These are phyloP conservation scores for Trissolcus brochymenae DNA, from an alignment of 2,888 invertebrate genomes.

Conservation along the genomic window DNA sequence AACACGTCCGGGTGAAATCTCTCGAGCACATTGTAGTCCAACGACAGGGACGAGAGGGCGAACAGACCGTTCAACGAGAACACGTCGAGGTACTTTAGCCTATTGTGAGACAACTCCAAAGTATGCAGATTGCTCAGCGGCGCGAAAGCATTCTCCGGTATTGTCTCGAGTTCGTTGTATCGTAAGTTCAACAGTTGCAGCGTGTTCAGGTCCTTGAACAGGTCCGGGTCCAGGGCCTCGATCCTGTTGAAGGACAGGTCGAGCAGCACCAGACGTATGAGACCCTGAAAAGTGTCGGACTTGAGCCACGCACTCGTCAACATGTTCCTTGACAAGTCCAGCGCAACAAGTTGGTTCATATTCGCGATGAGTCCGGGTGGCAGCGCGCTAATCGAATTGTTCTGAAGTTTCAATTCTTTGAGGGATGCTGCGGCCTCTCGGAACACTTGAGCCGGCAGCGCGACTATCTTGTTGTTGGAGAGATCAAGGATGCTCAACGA, in stretches of 20 bases:
- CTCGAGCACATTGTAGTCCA: slow-evolving; percentile 90
- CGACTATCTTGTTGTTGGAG: slow-evolving; percentile 92
- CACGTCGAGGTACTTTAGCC: slow-evolving; percentile 89
- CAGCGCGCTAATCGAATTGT: slow-evolving; percentile 91
- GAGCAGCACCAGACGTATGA: slow-evolving; percentile 90
- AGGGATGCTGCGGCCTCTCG: slow-evolving; percentile 86
- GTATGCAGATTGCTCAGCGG: slow-evolving; percentile 95
- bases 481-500: slow-evolving; percentile 91
- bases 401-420: slow-evolving; percentile 92
- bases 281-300: slow-evolving; percentile 89
- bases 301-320: slow-evolving; percentile 92
- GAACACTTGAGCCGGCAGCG: slow-evolving; percentile 90
- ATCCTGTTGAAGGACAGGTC: slow-evolving; percentile 92
- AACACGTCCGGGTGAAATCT: slow-evolving; percentile 92
- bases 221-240: slow-evolving; percentile 86
- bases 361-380: slow-evolving; percentile 91
- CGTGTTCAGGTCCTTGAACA: slow-evolving; percentile 92
- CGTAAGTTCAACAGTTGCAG: slow-evolving; percentile 92
- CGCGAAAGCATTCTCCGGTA: slow-evolving; percentile 91
- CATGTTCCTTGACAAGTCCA: slow-evolving; percentile 91
- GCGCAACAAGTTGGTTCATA: slow-evolving; percentile 88
- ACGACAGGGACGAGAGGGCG: slow-evolving; percentile 88
- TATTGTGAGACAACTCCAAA: slow-evolving; percentile 89
- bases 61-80: slow-evolving; percentile 92
- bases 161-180: slow-evolving; percentile 88